A percentile compares a stretch with the other conserved stretches of the same genome.
Evolutionary conservation across 2,888 invertebrate species (phyloP).

Genomic region (Acanthosepion lycidas): DNA sequence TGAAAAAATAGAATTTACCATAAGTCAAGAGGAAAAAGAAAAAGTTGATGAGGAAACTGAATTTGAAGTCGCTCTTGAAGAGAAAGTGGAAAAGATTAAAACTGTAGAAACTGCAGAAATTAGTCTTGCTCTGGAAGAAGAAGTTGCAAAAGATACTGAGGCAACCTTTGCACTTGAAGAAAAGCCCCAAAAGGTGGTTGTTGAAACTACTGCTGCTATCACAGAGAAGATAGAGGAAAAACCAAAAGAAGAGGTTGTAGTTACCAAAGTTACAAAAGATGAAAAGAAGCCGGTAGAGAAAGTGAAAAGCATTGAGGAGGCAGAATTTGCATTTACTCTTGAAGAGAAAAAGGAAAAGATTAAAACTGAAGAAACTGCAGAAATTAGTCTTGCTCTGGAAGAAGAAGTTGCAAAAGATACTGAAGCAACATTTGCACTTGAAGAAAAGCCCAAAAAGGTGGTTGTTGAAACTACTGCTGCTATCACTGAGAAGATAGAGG

Average conservation of each 20-base stretch:
- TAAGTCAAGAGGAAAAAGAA: not conserved
- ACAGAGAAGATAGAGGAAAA: constrained; percentile 48
- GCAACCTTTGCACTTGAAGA: constrained; percentile 52
- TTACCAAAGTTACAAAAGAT: not conserved
- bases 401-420: constrained; percentile 34
- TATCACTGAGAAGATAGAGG: not conserved
- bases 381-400: not conserved
- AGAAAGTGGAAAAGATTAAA: constrained; percentile 34
- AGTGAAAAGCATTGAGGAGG: not conserved
- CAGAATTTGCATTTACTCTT: not conserved
- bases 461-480: no score
- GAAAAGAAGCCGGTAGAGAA: not conserved
- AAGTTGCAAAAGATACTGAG: constrained; percentile 54
- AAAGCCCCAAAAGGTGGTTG: constrained; percentile 77
- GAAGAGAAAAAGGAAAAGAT: no score
- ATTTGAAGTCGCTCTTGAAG: constrained; percentile 38
- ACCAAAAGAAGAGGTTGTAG: constrained; percentile 41
- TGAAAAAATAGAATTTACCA: constrained; percentile 37
- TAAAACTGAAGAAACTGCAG: constrained; percentile 48
- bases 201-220: constrained; percentile 72
- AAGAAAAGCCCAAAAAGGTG: not conserved
- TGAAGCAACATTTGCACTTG: constrained; percentile 48
- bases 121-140: constrained; percentile 51
- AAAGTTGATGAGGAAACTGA: constrained; percentile 16
- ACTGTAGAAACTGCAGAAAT: constrained; percentile 51